Base-by-base conservation (phyloP, 2,113 vertebrate species). In the Brachyhypopomus occidentalis region DNA sequence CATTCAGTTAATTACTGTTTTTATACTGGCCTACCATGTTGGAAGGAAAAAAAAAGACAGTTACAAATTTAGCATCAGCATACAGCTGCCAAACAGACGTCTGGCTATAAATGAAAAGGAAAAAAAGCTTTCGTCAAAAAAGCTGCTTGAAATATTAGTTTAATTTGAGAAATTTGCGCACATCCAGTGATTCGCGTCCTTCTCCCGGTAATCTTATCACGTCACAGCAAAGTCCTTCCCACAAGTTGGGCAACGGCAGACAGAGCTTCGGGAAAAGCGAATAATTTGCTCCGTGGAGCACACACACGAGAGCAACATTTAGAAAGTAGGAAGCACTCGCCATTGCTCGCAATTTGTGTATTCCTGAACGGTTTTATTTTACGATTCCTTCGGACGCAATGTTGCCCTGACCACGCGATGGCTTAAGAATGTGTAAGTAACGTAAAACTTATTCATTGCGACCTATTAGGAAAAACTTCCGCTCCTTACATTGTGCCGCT, bases 381-480 rank as follows among this genome's bases (percentile, higher is more conserved):
- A 27, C 12, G n/a, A 12, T 77, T 77, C 55, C 25, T 19, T 36
- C 25, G 52, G 4, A 41, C 9, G 19, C n/a, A 66, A 19, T 23
- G 19, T 36, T 78, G 48, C 56, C 17, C 25, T n/a, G 64, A 72
- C 4, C 19, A 34, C 27, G 9, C 9, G 60, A n/a, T 30, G 17
- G 20, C 22, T 41, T 55, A 41, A 7, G 2, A 48, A 41, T 23
- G 62, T 19, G 69, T 60, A 80, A 76, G 75, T 60, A 77, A 20
- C 30, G 20, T 62, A 38, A 84, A 85, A 84, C 81, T 75, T 73
- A 23, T 66, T 79, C 48, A 70, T 25, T 82, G 56, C 67, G 67
- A 62, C 69, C 30, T 67, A 16, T 36, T 4, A 45, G 58, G 66
- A 85, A 79, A 70, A 70, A 82, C 75, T 80, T 78, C 70, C 84